Percentiles rank a stretch among this genome's conserved stretches.
Evolutionary conservation across 2,888 invertebrate species (phyloP).

Genomic region (Drosophila prostipennis): DNA sequence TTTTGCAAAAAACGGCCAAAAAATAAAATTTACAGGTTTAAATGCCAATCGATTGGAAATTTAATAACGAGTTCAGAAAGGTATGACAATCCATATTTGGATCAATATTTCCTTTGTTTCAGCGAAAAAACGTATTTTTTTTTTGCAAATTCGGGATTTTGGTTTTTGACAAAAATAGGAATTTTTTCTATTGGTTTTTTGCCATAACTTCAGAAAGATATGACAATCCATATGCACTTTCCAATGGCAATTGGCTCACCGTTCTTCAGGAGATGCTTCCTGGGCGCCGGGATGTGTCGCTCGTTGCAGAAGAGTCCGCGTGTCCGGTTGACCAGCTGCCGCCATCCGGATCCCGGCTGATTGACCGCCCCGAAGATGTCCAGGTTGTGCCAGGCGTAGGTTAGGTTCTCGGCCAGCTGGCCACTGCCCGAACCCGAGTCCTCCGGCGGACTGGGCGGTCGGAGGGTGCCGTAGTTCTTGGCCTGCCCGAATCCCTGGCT

Average conservation of each 20-base stretch:
- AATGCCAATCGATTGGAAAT: too few relatives aligned
- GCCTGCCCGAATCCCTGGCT: slow-evolving; percentile 65
- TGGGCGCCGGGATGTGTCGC: slow-evolving; percentile 83
- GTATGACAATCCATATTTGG: too few relatives aligned
- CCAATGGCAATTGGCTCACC: slow-evolving; percentile 84
- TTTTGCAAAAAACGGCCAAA: too few relatives aligned
- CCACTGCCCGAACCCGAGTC: slow-evolving; percentile 22
- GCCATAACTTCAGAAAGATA: too few relatives aligned
- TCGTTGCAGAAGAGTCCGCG: slow-evolving; percentile 83
- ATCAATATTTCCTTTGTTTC: too few relatives aligned
- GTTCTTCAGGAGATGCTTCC: slow-evolving; percentile 90
- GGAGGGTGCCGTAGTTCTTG: slow-evolving; percentile 82
- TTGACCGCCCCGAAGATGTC: slow-evolving; percentile 90
- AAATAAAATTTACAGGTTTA: too few relatives aligned
- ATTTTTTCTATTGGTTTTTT: too few relatives aligned
- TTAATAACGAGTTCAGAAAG: too few relatives aligned
- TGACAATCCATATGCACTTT: too few relatives aligned
- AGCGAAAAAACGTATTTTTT: too few relatives aligned
- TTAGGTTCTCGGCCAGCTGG: slow-evolving; percentile 84
- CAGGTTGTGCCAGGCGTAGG: slow-evolving; percentile 92
- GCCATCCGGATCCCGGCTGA: slow-evolving; percentile 83
- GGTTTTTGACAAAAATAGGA: too few relatives aligned
- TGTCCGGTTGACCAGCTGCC: slow-evolving; percentile 85
- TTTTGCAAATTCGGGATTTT: too few relatives aligned
- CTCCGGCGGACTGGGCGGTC: slow-evolving; percentile 42